Percentiles rank a stretch among this genome's conserved stretches.
phyloP scores from a whole-genome alignment of 2,888 invertebrate genomes.

The Pachymerium ferrugineum region DNA sequence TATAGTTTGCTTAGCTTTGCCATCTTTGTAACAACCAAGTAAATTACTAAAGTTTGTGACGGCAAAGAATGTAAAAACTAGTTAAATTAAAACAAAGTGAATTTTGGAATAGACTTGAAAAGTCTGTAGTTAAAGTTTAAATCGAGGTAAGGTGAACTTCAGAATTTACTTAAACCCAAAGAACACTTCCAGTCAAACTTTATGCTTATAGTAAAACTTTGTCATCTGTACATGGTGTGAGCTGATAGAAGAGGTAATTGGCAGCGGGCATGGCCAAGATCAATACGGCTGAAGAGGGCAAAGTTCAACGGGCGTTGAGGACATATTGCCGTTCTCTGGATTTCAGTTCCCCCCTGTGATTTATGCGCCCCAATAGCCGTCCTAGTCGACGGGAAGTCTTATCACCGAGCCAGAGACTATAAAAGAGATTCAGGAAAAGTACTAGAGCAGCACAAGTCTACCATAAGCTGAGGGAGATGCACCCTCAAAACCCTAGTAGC shows the following conservation, averaged over 20 bases:
- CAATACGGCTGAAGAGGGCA: conserved; percentile 27
- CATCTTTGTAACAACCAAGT: no score
- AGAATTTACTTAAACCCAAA: no score
- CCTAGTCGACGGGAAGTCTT: conserved; percentile 23
- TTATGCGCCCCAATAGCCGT: conserved; percentile 27
- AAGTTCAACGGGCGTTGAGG: conserved; percentile 25
- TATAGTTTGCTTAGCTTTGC: no score
- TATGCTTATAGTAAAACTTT: conserved; percentile 11
- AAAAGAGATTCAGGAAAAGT: conserved; percentile 27
- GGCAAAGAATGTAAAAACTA: no score
- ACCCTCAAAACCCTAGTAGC: conserved; percentile 14
- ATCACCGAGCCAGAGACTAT: conserved; percentile 25
- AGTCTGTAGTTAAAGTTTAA: no score
- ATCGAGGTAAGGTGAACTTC: no score
- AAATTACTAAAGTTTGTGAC: no score
- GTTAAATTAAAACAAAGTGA: no score
- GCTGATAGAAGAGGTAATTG: conserved; percentile 17
- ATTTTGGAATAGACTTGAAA: no score
- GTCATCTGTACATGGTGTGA: conserved; percentile 7
- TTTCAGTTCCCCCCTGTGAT: conserved; percentile 19
- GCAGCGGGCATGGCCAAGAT: not conserved
- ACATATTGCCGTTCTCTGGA: conserved; percentile 25
- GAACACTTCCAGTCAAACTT: no score
- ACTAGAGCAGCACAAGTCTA: conserved; percentile 24
- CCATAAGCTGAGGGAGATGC: conserved; percentile 25